These are phyloP conservation scores for Myanophis thanlyinensis DNA, from an alignment of 2,113 vertebrate genomes.

Conservation along the genomic window DNA sequence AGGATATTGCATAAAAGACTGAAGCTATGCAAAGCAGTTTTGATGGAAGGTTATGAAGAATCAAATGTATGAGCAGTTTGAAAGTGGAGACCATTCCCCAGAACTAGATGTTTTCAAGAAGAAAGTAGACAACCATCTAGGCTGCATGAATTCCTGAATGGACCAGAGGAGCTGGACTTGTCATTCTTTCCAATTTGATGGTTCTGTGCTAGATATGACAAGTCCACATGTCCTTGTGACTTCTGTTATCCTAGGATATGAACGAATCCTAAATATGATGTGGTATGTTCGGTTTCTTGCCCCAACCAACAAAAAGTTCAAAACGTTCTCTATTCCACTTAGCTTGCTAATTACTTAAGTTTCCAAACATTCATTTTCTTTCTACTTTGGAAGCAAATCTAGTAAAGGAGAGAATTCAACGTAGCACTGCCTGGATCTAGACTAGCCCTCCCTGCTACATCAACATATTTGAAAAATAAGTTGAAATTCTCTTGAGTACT, in stretches of 20 bases:
- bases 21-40: not conserved
- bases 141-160: not conserved
- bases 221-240: not conserved
- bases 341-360: not conserved
- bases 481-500: not conserved
- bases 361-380: not conserved
- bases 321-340: not conserved
- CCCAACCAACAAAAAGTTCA: not conserved
- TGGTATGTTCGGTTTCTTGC: not conserved
- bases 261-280: not conserved
- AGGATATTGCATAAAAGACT: not conserved
- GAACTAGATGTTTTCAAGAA: not conserved
- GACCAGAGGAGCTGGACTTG: not conserved
- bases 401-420: not conserved
- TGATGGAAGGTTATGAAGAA: not conserved
- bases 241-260: not conserved
- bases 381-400: not conserved
- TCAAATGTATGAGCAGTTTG: not conserved
- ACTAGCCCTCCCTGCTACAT: too few species aligned
- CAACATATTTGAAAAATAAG: not conserved
- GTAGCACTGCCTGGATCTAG: too few species aligned
- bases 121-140: not conserved
- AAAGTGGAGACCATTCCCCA: not conserved
- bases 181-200: not conserved
- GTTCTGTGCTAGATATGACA: not conserved